Evolutionary conservation across 2,888 invertebrate species (phyloP).

Genomic region (Drosophila testacea): DNA sequence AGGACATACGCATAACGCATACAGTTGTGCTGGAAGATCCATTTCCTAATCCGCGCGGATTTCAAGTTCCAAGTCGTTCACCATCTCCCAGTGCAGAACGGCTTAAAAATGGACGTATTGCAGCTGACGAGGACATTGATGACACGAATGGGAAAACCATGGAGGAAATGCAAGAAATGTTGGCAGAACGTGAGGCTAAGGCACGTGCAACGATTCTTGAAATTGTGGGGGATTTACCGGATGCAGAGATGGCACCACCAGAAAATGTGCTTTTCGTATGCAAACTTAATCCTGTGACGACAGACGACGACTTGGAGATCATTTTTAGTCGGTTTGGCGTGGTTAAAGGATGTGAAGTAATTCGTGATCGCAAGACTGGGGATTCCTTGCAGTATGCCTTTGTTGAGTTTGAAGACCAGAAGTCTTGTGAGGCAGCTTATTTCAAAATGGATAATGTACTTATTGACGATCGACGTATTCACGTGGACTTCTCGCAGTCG

Average conservation of each 20-base stretch:
- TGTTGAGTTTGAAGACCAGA: constrained; percentile 97
- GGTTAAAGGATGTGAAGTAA: constrained; percentile 97
- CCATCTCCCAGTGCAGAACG: constrained; percentile 95
- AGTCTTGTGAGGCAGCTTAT: constrained; percentile 98
- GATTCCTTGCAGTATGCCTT: constrained; percentile 99
- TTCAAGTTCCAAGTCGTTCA: constrained; percentile 92
- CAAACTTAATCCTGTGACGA: constrained; percentile 99
- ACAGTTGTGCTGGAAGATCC: constrained; percentile 98
- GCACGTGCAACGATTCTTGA: constrained; percentile 98
- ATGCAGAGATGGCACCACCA: constrained; percentile 98
- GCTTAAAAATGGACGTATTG: constrained; percentile 93
- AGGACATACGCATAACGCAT: constrained; percentile 98
- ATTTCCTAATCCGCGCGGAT: constrained; percentile 93
- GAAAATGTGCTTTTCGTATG: constrained; percentile 99
- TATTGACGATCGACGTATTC: constrained; percentile 99
- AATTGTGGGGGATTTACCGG: constrained; percentile 98
- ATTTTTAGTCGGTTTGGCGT: constrained; percentile 98
- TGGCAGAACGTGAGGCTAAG: constrained; percentile 96
- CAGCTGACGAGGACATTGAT: constrained; percentile 96
- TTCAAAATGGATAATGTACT: constrained; percentile 99
- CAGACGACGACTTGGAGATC: constrained; percentile 98
- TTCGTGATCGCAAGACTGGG: constrained; percentile 95
- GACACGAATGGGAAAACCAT: constrained; percentile 94
- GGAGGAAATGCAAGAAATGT: constrained; percentile 94
- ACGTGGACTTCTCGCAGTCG: constrained; percentile 99